Base-by-base conservation (phyloP, 1,140 invertebrate species). In the Eubasilissa regina region DNA sequence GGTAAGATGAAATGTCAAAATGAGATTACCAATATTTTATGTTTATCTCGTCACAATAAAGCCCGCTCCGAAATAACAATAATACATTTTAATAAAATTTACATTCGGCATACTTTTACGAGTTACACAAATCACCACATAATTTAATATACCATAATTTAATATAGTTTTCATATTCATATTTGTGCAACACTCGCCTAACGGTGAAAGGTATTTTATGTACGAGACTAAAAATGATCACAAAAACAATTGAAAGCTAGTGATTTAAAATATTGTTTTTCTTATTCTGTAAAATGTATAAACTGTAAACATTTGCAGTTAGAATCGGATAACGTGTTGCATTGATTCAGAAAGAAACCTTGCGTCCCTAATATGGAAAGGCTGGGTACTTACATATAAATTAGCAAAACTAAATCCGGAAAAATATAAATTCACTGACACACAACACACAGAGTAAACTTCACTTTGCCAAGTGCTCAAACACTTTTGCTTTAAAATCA, bases 311-410 rank as follows among this genome's bases (percentile, higher is more conserved):
- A 68, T 45, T 45, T 47, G 64, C 43, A 43, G 44, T 35, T 43
- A 51, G 13, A 64, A 47, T 64, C n/a, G 44, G 21, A 58, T 76
- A 76, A 76, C 75, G 75, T 76, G 75, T 76, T 76, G 75, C 75
- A 76, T 64, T 62, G 58, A 62, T 45, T 64, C n/a, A 48, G 45
- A 76, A 21, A 19, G 60, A 43, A 62, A 15, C 58, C 60, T 60
- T 44, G 56, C 45, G 58, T 58, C 75, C 55, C 44, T 56, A 48
- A 76, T 19, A 48, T 76, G 56, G 75, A 76, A 76, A 76, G 75
- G 45, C 47, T 25, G 15, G 13, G 60, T 75, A 75, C 73, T 75
- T 58, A 75, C 73, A 75, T 56, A 58, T 9, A 35, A 75, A 60
- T 44, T 45, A 44, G 45, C 44, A 68, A 35, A 51, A 48, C 9